These are phyloP conservation scores for Coreius guichenoti DNA, from an alignment of 2,797 vertebrate genomes.

Conservation along the genomic window DNA sequence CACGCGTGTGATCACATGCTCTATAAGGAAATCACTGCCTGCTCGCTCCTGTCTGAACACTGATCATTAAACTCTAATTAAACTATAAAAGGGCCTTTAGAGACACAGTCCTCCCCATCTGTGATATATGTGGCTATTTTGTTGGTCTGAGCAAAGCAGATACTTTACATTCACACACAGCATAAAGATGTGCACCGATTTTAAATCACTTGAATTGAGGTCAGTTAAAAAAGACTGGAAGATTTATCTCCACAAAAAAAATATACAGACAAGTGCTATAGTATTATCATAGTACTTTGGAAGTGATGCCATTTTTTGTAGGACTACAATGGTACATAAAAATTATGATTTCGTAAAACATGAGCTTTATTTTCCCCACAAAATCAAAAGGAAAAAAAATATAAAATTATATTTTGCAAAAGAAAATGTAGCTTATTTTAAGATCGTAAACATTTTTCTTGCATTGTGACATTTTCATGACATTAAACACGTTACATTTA, in stretches of 20 bases:
- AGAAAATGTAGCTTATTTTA: neutral
- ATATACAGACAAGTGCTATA: no score
- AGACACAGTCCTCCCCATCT: neutral
- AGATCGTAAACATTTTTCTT: no score
- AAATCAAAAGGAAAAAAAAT: neutral
- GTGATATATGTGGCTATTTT: neutral
- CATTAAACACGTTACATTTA: no score
- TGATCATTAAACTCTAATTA: conserved; percentile 31
- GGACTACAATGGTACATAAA: neutral
- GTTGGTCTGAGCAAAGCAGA: neutral
- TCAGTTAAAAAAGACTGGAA: neutral
- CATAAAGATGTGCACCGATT: neutral
- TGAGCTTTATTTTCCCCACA: neutral
- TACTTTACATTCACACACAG: conserved; percentile 1
- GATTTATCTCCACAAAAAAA: neutral
- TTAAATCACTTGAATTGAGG: neutral
- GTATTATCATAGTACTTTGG: no score
- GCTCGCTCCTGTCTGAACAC: neutral
- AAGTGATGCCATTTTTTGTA: no score
- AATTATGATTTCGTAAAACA: neutral
- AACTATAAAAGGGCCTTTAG: neutral
- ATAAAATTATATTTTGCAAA: neutral
- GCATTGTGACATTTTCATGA: no score
- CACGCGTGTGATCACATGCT: neutral
- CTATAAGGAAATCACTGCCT: conserved; percentile 58